Conservation (phyloP, 2,888 invertebrate species). For the Epirrhoe tristata region DNA sequence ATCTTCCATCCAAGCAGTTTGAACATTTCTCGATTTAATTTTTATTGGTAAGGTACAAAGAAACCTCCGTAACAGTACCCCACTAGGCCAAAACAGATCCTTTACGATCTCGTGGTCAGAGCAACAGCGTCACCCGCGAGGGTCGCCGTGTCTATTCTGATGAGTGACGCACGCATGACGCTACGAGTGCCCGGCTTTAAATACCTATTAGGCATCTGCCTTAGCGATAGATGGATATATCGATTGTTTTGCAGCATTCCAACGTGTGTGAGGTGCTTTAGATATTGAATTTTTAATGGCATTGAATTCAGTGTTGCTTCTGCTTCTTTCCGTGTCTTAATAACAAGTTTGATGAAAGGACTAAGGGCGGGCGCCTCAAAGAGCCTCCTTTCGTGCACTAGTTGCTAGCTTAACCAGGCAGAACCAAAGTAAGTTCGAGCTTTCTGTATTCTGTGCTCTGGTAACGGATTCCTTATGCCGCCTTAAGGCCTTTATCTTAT, state of each 20-base stretch:
- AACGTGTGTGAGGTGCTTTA: slow-evolving; percentile 8
- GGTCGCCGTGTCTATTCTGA: slow-evolving; percentile 81
- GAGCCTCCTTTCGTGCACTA: too few species aligned
- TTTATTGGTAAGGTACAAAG: too few species aligned
- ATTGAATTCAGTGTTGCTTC: neutral
- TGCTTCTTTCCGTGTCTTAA: too few species aligned
- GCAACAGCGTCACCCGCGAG: slow-evolving; percentile 69
- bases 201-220: slow-evolving; percentile 49
- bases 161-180: slow-evolving; percentile 81
- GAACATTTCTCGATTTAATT: too few species aligned
- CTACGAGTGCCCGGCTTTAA: slow-evolving; percentile 62
- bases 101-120: neutral
- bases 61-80: neutral
- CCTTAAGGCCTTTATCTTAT: too few species aligned
- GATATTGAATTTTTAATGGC: neutral
- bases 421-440: too few species aligned
- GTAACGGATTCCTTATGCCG: too few species aligned
- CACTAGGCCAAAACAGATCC: slow-evolving; percentile 37
- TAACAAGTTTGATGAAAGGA: too few species aligned
- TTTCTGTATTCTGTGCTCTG: too few species aligned
- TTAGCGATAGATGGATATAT: slow-evolving; percentile 33
- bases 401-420: too few species aligned
- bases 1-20: too few species aligned
- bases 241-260: slow-evolving; percentile 19
- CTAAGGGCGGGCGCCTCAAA: too few species aligned